Evolutionary conservation across 2,797 vertebrate genomes (phyloP), one percentile per base, ranked within the genome.

Genomic region (Tadarida brasiliensis): DNA sequence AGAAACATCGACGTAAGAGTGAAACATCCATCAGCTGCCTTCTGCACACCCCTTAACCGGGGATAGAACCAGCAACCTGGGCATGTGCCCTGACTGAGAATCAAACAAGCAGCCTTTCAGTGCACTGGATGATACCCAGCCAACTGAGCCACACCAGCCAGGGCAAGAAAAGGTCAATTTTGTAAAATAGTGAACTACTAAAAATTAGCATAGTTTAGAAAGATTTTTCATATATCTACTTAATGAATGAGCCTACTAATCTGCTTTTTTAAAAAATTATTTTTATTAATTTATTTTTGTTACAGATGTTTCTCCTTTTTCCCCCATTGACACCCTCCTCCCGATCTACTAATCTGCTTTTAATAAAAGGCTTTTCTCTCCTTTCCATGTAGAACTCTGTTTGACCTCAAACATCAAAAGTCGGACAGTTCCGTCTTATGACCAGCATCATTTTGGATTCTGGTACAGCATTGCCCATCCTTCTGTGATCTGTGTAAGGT

Each of bases 321-420:
- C 39, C 39, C 39, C 39, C 39, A 44, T 44, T 44, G 39, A 44
- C 39, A 44, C 39, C 39, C 39, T 44, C 39, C 39, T 44, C 39
- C 39, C 39, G 39, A 44, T 93, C 92, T 80, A 74, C 83, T 82
- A 70, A 87, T 15, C 73, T 96, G 74, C 47, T 91, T 96, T 91
- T 95, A 95, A 93, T 80, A 68, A 68, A 35, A 91, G 11, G 1
- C 20, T 84, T 94, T 80, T 87, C 20, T 0, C 76, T 2, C 10
- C 11, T 57, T 96, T 93, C 39, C 6, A 11, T 88, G 76, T 97
- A 99, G 99, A 99, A 98, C 97, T 99, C 47, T 99, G 99, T 96
- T 93, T 99, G 98, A 99, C 99, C 5, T 99, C 99, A 87, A 99
- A 99, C 74, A 98, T 99, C 94, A 99, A 99, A 98, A 99, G 99